A percentile compares a stretch with the other conserved stretches of the same genome.
These are phyloP conservation scores for Panurus biarmicus DNA, from an alignment of 2,113 vertebrate genomes.

Conservation along the genomic window DNA sequence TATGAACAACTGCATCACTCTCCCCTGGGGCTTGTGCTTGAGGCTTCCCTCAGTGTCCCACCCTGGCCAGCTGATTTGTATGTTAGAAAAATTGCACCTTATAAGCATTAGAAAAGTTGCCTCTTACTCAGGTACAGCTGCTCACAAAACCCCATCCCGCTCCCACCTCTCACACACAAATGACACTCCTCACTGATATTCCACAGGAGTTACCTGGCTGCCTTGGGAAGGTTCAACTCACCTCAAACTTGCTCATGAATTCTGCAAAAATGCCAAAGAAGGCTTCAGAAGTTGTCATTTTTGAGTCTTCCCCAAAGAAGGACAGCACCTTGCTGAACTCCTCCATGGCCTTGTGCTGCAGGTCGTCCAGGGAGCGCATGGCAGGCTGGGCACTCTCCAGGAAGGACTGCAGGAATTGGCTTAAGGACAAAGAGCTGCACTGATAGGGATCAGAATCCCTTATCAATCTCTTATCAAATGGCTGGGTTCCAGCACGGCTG, in stretches of 20 bases:
- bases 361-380: constrained; percentile 83
- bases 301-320: constrained; percentile 93
- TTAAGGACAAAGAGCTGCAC: constrained; percentile 62
- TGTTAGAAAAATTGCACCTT: neutral
- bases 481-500: neutral
- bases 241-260: constrained; percentile 97
- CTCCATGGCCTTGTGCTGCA: constrained; percentile 88
- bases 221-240: constrained; percentile 36
- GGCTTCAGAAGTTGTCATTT: constrained; percentile 84
- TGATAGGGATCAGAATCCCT: neutral
- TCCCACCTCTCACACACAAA: neutral
- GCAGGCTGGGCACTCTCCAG: constrained; percentile 89
- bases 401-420: constrained; percentile 74
- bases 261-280: constrained; percentile 97
- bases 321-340: constrained; percentile 87
- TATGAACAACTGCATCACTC: no score
- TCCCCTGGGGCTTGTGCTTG: neutral
- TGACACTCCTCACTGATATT: neutral
- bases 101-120: neutral
- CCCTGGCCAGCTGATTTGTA: no score
- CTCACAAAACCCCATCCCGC: fast-evolving
- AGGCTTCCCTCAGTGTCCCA: neutral
- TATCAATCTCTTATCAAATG: neutral
- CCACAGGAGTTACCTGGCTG: neutral
- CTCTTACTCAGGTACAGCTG: neutral